Conservation (phyloP, 1,140 invertebrate genomes). For the Lasioglossum albipes region DNA sequence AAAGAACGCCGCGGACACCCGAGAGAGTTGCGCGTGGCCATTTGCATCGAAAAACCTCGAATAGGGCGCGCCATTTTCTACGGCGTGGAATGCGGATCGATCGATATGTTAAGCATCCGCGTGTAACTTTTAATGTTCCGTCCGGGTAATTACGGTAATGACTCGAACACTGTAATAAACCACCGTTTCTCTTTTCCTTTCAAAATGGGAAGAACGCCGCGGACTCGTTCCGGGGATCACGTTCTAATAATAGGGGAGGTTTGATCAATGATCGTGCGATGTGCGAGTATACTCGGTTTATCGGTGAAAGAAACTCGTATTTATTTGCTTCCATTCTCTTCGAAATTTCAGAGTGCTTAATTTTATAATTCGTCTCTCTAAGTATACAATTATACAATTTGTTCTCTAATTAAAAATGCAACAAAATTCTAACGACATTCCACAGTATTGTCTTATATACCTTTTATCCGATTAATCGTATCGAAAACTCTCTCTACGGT, state of each 20-base stretch:
- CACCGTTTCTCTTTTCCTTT: not conserved
- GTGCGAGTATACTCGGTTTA: not conserved
- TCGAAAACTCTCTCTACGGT: not conserved
- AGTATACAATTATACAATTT: no score
- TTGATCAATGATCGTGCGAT: not conserved
- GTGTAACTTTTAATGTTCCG: not conserved
- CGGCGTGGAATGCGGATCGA: not conserved
- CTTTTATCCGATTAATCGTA: not conserved
- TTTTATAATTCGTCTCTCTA: no score
- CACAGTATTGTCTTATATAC: not conserved
- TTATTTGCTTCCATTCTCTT: not conserved
- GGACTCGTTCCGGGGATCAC: no score
- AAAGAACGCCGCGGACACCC: not conserved
- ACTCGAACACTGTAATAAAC: not conserved
- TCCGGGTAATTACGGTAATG: not conserved
- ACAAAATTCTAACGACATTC: not conserved
- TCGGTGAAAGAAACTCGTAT: not conserved
- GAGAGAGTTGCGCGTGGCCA: not conserved
- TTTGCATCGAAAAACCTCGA: not conserved
- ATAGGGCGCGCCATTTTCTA: not conserved
- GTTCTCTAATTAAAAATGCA: no score
- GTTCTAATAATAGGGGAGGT: not conserved
- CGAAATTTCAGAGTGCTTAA: no score
- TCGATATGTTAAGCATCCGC: not conserved
- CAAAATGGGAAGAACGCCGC: not conserved